Evolutionary conservation across 2,888 invertebrate genomes (phyloP), one percentile per base, ranked within the genome.

Genomic region (Galerucella nymphaeae): DNA sequence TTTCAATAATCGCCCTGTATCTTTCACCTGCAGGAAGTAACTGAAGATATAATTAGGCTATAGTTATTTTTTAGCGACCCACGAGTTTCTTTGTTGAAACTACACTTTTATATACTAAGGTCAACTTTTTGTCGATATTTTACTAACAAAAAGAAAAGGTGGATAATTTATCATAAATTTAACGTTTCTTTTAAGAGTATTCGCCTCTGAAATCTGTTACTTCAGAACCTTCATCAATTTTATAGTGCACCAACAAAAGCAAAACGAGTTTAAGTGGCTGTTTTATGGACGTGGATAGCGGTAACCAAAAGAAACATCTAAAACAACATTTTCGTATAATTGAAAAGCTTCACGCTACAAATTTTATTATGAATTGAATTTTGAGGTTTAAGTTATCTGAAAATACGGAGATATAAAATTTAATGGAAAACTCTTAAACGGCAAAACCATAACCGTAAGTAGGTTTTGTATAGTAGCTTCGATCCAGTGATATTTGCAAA

Each of bases 371-470:
- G 18, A 62, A 42, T 42, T 23, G 18, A 41, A 18, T 11, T 18
- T 42, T 42, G n/a, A 13, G 9, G 2, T 30, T 30, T 0, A 1
- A 42, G 11, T 62, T 16, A 38, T 59, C 42, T n/a, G 16, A 59
- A 68, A 45, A 50, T 38, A 14, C 53, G 11, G 50, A 68, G 38
- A 68, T 63, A 64, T 69, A 63, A 70, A 70, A 45, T 70, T 41
- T 70, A 70, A 70, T 70, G n/a, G 70, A 64, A 70, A 55, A 55
- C 5, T 63, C 63, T 69, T 55, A 62, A 63, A 45, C 11, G 57
- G 20, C 57, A 20, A 41, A 55, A 45, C 57, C 57, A 30, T 63
- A 57, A 63, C 57, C 70, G 57, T 70, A 57, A 63, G 63, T 70
- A 64, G 30, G 38, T 63, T 70, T 55, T 62, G 50, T 64, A 45